phyloP scores from a whole-genome alignment of 2,113 vertebrate species.

The Nicator chloris region DNA sequence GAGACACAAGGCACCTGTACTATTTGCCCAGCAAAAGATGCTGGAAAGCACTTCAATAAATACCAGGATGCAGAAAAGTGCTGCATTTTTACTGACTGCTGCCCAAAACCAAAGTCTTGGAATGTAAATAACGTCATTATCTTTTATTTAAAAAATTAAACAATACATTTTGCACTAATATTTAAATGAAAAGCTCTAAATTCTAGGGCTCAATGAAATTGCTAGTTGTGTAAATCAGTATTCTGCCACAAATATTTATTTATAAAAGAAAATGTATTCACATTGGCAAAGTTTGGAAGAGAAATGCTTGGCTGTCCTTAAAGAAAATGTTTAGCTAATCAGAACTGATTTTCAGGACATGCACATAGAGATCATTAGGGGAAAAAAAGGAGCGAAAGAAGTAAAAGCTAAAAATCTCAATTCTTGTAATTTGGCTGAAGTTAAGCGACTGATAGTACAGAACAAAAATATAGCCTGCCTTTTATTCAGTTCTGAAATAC shows the following conservation, averaged over 20 bases:
- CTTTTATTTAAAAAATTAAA: neutral
- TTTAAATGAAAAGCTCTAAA: neutral
- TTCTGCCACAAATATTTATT: neutral
- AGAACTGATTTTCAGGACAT: neutral
- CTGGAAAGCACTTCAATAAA: neutral
- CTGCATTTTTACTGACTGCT: neutral
- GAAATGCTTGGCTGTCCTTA: neutral
- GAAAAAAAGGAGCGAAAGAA: neutral
- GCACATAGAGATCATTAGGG: neutral
- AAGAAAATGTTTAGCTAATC: neutral
- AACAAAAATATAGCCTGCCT: neutral
- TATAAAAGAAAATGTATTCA: neutral
- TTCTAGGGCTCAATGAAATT: neutral
- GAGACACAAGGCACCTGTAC: neutral
- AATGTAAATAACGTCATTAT: neutral
- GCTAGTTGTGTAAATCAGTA: neutral
- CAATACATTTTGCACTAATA: neutral
- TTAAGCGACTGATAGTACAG: neutral
- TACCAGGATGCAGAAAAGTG: neutral
- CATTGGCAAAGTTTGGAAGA: neutral
- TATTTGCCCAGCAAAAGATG: neutral
- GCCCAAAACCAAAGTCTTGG: neutral
- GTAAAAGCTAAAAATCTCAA: neutral
- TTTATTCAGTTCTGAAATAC: slow-evolving; percentile 20
- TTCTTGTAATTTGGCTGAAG: neutral